Evolutionary conservation across 2,888 invertebrate species (phyloP), one percentile per base, ranked within the genome.

Genomic region (Lithophane socia): DNA sequence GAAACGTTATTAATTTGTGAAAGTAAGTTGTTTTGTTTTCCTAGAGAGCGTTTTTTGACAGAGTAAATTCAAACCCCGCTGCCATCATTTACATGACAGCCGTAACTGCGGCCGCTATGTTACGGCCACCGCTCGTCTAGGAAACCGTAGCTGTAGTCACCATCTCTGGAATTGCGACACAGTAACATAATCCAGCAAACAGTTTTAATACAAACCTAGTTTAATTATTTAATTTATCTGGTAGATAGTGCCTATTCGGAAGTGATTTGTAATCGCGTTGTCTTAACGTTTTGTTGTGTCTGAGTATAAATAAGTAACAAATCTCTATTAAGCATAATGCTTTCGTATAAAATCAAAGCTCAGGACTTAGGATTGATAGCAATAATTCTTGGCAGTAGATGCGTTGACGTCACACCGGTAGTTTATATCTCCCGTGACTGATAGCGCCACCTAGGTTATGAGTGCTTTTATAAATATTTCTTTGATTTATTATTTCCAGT

Each of bases 401-500:
- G 37, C 61, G 49, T 63, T 73, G 73, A 80, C 76, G 85, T 85
- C 73, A 80, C 60, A 9, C 10, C 56, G 24, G 56, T 68, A 68
- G 61, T 71, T 70, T 42, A 64, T 66, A 49, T 73, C 37, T 24
- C 12, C 21, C 21, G 29, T 81, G 73, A 76, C 73, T 37, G 70
- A 81, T 81, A 52, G 76, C 70, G 71, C 58, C 76, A 80, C 29
- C 71, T 85, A 80, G 29, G 4, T 1, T 13, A 9, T 3, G 44
- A 54, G n/a, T 49, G 60, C 37, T 49, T n/a, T n/a, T n/a, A 2
- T 21, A 13, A 60, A 47, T 4, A 60, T 65, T 70, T 42, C 4
- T 29, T 18, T 67, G 80, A 80, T 84, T 83, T 73, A 80, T 75
- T 37, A 73, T 67, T 80, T 84, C 52, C 63, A 75, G 42, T 10